A percentile compares a stretch with the other conserved stretches of the same genome.
These are phyloP conservation scores for Melanchra persicariae DNA, from an alignment of 2,888 invertebrate species.

Conservation along the genomic window DNA sequence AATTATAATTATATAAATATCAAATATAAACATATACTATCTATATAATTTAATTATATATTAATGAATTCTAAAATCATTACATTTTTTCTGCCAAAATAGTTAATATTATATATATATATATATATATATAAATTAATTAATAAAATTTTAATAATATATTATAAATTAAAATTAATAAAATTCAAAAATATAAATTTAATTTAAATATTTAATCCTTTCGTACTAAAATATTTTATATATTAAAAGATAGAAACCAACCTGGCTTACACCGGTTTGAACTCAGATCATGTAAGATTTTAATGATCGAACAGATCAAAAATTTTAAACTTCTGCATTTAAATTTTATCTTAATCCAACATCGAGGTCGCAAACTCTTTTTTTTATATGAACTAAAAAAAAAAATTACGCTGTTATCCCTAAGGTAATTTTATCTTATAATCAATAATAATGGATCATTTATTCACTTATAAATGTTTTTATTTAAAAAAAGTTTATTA, in stretches of 20 bases:
- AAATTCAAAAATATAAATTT: conserved; percentile 83
- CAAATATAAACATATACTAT: no score
- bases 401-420: conserved; percentile 96
- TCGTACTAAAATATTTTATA: conserved; percentile 93
- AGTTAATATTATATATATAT: no score
- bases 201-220: conserved; percentile 93
- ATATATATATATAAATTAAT: no score
- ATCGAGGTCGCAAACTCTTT: conserved; percentile 96
- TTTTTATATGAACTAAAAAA: conserved; percentile 94
- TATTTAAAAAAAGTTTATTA: no score
- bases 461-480: no score
- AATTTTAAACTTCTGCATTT: conserved; percentile 92
- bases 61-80: no score
- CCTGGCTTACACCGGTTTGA: conserved; percentile 96
- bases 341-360: conserved; percentile 95
- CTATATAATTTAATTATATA: no score
- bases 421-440: conserved; percentile 94
- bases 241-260: conserved; percentile 95
- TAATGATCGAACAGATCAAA: conserved; percentile 95
- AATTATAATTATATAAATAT: no score
- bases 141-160: no score
- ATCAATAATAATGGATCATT: conserved; percentile 91
- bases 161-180: conserved; percentile 88
- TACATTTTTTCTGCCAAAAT: no score
- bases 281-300: conserved; percentile 97